Evolutionary conservation across 30 jellyfish, hydroid and myxozoan genomes (phyloP).

Genomic region (Aurelia aurita complex sp. Pacific): DNA sequence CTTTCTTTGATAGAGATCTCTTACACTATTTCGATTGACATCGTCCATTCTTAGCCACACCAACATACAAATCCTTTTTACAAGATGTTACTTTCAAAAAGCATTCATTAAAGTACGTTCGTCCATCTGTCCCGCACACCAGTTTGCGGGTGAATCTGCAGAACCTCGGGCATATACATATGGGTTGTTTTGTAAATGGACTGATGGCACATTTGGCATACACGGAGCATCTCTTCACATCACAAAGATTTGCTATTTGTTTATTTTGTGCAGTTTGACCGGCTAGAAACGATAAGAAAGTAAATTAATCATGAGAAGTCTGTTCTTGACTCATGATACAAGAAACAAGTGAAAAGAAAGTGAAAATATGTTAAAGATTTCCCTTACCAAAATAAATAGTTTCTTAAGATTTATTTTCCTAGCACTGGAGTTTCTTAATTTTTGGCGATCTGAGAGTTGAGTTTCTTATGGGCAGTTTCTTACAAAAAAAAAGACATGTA

Average conservation of each 20-base stretch:
- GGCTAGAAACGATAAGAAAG: neutral
- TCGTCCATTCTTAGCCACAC: conserved; percentile 17
- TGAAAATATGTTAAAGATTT: too few relatives aligned
- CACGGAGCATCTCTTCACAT: conserved; percentile 36
- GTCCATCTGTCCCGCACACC: conserved; percentile 66
- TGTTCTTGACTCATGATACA: too few relatives aligned
- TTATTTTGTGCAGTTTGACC: neutral
- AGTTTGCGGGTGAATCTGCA: conserved; percentile 30
- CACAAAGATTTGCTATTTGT: conserved; percentile 33
- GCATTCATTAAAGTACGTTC: conserved; percentile 65
- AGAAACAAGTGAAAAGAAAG: too few relatives aligned
- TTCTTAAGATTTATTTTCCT: too few relatives aligned
- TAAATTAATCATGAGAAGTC: neutral
- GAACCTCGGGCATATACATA: conserved; percentile 61
- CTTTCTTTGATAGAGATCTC: too few relatives aligned
- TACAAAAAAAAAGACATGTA: too few relatives aligned
- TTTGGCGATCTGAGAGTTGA: too few relatives aligned
- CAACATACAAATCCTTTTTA: conserved; percentile 26
- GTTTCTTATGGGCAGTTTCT: too few relatives aligned
- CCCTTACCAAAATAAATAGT: too few relatives aligned
- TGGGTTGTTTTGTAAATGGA: conserved; percentile 54
- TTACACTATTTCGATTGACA: neutral
- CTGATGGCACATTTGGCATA: conserved; percentile 53
- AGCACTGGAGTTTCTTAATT: too few relatives aligned
- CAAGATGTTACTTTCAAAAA: conserved; percentile 59